Evolutionary conservation across 92 coral and sea anemone species (phyloP).

Genomic region (Muricea muricata): DNA sequence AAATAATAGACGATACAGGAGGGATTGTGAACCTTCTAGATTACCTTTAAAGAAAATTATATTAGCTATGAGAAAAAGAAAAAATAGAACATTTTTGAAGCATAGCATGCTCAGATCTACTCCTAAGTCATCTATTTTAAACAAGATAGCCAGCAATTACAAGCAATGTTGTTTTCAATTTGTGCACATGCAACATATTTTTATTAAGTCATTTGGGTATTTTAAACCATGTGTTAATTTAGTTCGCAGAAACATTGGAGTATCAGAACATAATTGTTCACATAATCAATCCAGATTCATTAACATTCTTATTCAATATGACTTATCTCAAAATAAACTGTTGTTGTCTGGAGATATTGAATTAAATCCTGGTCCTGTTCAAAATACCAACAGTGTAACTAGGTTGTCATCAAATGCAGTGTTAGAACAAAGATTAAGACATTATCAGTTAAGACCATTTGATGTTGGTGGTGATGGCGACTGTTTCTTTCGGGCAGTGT

Average conservation of each 20-base stretch:
- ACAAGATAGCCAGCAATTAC: background rate
- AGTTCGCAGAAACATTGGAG: background rate
- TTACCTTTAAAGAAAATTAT: too few species aligned
- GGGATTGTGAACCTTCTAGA: too few species aligned
- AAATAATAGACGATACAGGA: too few species aligned
- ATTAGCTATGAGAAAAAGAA: too few species aligned
- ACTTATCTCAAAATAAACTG: slow-evolving; percentile 33
- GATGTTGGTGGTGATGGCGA: too few species aligned
- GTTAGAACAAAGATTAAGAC: slow-evolving; percentile 58
- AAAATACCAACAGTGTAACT: slow-evolving; percentile 16
- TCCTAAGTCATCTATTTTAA: slow-evolving; percentile 1
- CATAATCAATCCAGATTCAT: background rate
- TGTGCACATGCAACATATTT: slow-evolving; percentile 12
- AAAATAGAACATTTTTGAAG: too few species aligned
- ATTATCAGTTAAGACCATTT: slow-evolving; percentile 43
- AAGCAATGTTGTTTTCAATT: background rate
- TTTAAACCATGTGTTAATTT: background rate
- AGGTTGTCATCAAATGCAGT: slow-evolving; percentile 16
- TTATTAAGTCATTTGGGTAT: background rate
- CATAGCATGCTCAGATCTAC: background rate
- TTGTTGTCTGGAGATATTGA: slow-evolving; percentile 59
- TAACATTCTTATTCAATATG: background rate
- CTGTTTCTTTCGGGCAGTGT: too few species aligned
- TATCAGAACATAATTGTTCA: background rate
- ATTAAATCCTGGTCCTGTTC: slow-evolving; percentile 57